Base-by-base conservation (phyloP, 2,888 invertebrate species). In the Gymnocheta viridis region DNA sequence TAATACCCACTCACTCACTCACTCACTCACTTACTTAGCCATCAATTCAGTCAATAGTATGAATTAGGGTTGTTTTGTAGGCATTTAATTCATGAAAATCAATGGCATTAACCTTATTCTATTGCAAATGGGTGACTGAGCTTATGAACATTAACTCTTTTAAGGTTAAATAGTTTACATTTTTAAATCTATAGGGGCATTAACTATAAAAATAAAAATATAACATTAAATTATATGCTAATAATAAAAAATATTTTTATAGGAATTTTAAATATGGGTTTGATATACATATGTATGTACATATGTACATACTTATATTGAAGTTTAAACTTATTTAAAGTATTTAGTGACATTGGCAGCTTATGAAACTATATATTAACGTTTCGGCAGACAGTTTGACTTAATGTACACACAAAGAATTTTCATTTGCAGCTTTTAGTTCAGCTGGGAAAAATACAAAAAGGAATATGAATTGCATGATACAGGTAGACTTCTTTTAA, bases 71-170 rank as follows among this genome's bases (percentile, higher is more conserved):
- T 35, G 14, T 60, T 69, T 47, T 69, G 27, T 41, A 41, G 12
- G 27, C 44, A 62, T 32, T 62, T 41, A 60, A 51, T 77, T 69
- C 38, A 51, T 41, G n/a, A 60, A 78, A 69, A 69, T 51, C 38
- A 69, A 69, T 78, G 58, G 49, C 22, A 22, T 78, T 60, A 77
- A 78, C 29, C 49, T 58, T 7, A 51, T 41, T 49, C 58, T 49
- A 44, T 60, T 35, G n/a, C 22, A 41, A 58, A 58, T 32, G 14
- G 7, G 44, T 56, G 29, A 24, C 17, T 54, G n/a, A 29, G 22
- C 7, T 66, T 47, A 32, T 47, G 19, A 35, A 10, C 27, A 54
- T 17, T 54, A 27, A 35, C 2, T 41, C 6, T 27, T 35, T 27
- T n/a, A 32, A 51, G 35, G 49, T 32, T 10, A 24, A 51, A 67